These are phyloP conservation scores for Eristalis arbustorum DNA, from an alignment of 2,888 invertebrate genomes.

Conservation along the genomic window DNA sequence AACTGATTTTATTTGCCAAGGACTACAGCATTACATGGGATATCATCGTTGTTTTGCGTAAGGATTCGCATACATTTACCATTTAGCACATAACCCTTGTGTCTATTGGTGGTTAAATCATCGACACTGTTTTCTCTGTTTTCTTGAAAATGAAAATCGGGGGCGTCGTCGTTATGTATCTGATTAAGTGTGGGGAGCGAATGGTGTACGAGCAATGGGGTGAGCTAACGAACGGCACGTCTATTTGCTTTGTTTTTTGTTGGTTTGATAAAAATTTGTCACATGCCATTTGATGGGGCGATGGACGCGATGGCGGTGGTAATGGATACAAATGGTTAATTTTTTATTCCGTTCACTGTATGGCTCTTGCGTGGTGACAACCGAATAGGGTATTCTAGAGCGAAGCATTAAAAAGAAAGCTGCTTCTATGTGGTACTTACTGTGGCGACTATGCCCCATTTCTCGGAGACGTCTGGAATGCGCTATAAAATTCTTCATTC, in stretches of 20 bases:
- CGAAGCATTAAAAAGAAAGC: not conserved
- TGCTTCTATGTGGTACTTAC: not conserved
- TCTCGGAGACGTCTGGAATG: not conserved
- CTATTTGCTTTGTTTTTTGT: not conserved
- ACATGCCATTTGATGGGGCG: not conserved
- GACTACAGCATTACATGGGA: slow-evolving; percentile 62
- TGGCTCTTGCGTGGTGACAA: not conserved
- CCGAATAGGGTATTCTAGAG: not conserved
- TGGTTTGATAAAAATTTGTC: not conserved
- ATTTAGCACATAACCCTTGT: slow-evolving; percentile 67
- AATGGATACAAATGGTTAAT: not conserved
- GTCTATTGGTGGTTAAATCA: slow-evolving; percentile 71
- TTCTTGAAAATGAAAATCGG: slow-evolving; percentile 37
- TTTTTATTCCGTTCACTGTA: not conserved
- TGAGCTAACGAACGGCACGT: not conserved
- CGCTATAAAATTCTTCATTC: not conserved
- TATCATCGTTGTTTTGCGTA: slow-evolving; percentile 68
- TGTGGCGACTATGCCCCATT: slow-evolving; percentile 2
- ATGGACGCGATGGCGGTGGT: not conserved
- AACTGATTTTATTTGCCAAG: slow-evolving; percentile 69
- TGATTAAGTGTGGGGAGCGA: not conserved
- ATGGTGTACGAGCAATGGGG: not conserved
- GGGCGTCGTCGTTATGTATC: slow-evolving; percentile 50
- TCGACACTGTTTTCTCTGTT: slow-evolving; percentile 70
- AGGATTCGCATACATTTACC: slow-evolving; percentile 67